Evolutionary conservation across 1,140 invertebrate genomes (phyloP).

Genomic region (Doryteuthis pealeii): DNA sequence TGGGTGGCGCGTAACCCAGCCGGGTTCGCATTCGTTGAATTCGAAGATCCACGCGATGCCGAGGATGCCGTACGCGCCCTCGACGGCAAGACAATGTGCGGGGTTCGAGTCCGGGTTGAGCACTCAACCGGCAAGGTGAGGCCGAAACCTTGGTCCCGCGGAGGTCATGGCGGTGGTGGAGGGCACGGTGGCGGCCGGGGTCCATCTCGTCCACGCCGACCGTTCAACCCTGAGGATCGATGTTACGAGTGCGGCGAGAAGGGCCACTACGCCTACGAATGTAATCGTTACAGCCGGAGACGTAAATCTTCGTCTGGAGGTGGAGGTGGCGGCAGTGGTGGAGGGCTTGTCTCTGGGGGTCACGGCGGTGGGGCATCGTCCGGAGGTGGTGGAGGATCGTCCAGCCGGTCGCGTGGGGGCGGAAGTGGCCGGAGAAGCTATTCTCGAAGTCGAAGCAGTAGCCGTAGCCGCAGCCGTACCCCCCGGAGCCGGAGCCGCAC

Average conservation of each 20-base stretch:
- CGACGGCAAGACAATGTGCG: conserved; percentile 76
- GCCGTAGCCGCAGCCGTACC: too few species aligned
- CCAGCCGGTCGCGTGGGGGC: too few species aligned
- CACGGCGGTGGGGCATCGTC: too few species aligned
- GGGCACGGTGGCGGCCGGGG: conserved; percentile 28
- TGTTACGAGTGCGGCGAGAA: conserved; percentile 91
- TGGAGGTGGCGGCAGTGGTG: neutral
- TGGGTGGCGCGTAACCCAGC: conserved; percentile 86
- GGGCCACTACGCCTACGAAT: conserved; percentile 90
- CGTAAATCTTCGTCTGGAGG: conserved; percentile 18
- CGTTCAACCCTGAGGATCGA: conserved; percentile 78
- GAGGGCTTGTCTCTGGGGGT: too few species aligned
- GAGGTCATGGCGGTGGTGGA: neutral
- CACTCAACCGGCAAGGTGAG: conserved; percentile 78
- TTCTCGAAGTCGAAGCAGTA: too few species aligned
- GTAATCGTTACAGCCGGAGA: conserved; percentile 52
- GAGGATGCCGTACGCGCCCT: conserved; percentile 59
- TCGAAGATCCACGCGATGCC: conserved; percentile 91
- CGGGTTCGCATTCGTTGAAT: conserved; percentile 94
- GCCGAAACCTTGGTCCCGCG: conserved; percentile 56
- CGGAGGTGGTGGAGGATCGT: too few species aligned
- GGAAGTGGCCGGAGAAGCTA: too few species aligned
- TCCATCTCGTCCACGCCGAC: conserved; percentile 55
- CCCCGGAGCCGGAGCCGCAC: too few species aligned
- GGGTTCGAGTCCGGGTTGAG: conserved; percentile 86